Conservation (phyloP, 2,797 vertebrate genomes). For the Vireo griseus region DNA sequence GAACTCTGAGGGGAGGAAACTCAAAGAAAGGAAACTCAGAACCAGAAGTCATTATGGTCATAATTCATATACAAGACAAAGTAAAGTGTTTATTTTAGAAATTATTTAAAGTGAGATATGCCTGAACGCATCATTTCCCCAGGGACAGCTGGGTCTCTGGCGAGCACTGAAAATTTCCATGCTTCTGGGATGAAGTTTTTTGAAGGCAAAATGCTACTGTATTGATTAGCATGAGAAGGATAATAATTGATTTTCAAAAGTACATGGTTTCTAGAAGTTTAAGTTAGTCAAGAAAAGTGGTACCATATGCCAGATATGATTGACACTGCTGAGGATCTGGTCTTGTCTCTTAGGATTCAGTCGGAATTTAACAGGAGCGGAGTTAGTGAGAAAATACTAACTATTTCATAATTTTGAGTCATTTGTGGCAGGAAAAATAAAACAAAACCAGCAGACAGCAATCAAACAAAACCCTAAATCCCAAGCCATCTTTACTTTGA, state of each 20-base stretch:
- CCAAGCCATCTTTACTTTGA: not conserved
- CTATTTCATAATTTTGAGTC: not conserved
- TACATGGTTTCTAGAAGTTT: not conserved
- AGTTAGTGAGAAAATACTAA: not conserved
- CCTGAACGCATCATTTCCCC: not conserved
- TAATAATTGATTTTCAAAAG: not conserved
- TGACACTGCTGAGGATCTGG: not conserved
- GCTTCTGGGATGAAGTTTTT: not conserved
- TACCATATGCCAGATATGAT: not conserved
- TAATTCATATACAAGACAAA: slow-evolving; percentile 35
- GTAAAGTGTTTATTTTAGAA: slow-evolving; percentile 5
- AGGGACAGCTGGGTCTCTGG: not conserved
- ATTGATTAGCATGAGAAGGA: not conserved
- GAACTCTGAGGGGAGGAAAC: not conserved
- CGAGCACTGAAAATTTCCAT: not conserved
- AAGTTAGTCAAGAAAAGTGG: not conserved
- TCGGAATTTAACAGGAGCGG: not conserved
- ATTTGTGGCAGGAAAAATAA: not conserved
- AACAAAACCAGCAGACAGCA: not conserved
- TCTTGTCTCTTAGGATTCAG: not conserved
- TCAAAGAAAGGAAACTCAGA: slow-evolving; percentile 1
- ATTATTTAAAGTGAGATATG: not conserved
- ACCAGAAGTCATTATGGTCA: slow-evolving; percentile 16
- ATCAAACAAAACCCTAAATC: not conserved
- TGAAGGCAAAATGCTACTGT: not conserved